Conservation (phyloP, 2,888 invertebrate species). For the Agrenia bidenticulata region DNA sequence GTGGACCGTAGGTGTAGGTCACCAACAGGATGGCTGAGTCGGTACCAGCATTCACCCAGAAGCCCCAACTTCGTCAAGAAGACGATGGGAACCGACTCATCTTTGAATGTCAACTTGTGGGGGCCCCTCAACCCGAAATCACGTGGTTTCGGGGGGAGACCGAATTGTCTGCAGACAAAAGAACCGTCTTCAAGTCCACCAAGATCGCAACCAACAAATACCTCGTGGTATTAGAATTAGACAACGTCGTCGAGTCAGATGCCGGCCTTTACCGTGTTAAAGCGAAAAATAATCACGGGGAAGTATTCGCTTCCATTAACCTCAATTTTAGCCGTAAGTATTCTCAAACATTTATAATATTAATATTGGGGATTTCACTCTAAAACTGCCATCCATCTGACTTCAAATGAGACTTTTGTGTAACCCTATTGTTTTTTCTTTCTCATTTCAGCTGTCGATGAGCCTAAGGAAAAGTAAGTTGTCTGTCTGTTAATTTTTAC, state of each 20-base stretch:
- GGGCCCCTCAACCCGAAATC: slow-evolving; percentile 85
- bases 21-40: slow-evolving; percentile 69
- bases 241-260: slow-evolving; percentile 93
- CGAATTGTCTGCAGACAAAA: slow-evolving; percentile 76
- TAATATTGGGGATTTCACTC: background rate
- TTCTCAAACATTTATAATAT: background rate
- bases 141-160: slow-evolving; percentile 89
- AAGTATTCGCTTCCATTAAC: slow-evolving; percentile 94
- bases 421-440: slow-evolving; percentile 37
- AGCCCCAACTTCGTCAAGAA: slow-evolving; percentile 94
- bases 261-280: slow-evolving; percentile 96
- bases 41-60: slow-evolving; percentile 97
- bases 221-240: slow-evolving; percentile 86
- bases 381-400: background rate
- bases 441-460: slow-evolving; percentile 83
- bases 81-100: slow-evolving; percentile 93
- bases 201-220: slow-evolving; percentile 82
- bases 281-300: slow-evolving; percentile 95
- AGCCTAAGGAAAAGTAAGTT: slow-evolving; percentile 92
- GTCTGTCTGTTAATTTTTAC: background rate
- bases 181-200: slow-evolving; percentile 86
- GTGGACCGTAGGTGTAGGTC: slow-evolving; percentile 4
- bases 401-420: slow-evolving; percentile 1
- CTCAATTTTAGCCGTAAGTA: slow-evolving; percentile 97
- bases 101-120: slow-evolving; percentile 88